These are phyloP conservation scores for Danaus melanippus DNA, from an alignment of 1,140 invertebrate genomes.

Conservation along the genomic window DNA sequence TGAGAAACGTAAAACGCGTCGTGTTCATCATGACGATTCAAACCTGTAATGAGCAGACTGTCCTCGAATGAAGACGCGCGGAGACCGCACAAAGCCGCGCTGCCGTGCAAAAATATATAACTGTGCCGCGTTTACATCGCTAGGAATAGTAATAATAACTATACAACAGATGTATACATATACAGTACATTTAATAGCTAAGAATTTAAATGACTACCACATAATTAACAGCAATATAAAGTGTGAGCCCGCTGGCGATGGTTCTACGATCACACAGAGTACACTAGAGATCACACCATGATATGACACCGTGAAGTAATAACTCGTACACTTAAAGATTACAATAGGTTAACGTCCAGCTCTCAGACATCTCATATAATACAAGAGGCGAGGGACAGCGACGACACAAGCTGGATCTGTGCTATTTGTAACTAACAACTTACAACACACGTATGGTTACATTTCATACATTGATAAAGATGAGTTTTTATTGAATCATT, in stretches of 20 bases:
- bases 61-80: too few relatives aligned
- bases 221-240: slow-evolving; percentile 32
- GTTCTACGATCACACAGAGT: slow-evolving; percentile 11
- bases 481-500: too few relatives aligned
- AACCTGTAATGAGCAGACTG: too few relatives aligned
- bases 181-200: slow-evolving; percentile 29
- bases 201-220: slow-evolving; percentile 35
- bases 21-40: too few relatives aligned
- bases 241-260: slow-evolving; percentile 10
- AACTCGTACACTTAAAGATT: slow-evolving; percentile 5
- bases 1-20: too few relatives aligned
- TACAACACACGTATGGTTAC: too few relatives aligned
- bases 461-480: too few relatives aligned
- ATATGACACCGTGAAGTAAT: slow-evolving; percentile 47
- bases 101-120: slow-evolving; percentile 62
- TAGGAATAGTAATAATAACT: slow-evolving; percentile 22
- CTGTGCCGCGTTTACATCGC: slow-evolving; percentile 38
- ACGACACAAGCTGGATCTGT: too few relatives aligned
- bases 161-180: slow-evolving; percentile 45
- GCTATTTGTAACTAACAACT: too few relatives aligned
- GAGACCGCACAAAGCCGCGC: slow-evolving; percentile 10
- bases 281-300: slow-evolving; percentile 53
- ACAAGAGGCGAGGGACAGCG: too few relatives aligned
- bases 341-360: too few relatives aligned
- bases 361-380: too few relatives aligned